Base-by-base conservation (phyloP, 2,113 vertebrate species). In the Vulpes lagopus region DNA sequence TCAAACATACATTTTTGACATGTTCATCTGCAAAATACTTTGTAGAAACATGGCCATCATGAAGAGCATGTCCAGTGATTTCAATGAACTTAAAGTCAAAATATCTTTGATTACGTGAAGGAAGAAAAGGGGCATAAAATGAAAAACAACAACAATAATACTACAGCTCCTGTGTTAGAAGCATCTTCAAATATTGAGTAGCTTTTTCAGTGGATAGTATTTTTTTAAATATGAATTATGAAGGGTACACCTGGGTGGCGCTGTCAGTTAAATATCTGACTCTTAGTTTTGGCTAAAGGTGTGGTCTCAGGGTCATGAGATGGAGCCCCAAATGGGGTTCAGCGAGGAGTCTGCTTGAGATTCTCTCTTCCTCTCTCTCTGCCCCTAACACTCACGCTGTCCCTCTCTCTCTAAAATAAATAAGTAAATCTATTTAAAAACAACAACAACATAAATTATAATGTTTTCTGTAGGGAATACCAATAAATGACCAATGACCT, bases 11-110 rank as follows among this genome's bases (percentile, higher is more conserved):
- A 73, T 80, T 78, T 97, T 60, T 91, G 49, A 87, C 53, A 74
- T 90, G 82, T 94, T 87, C 83, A 87, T 91, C 5, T 82, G 62
- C 23, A 95, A 85, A 95, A 80, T 71, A 9, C 32, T 69, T 65
- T 62, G 20, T 49, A 65, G 55, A 96, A 92, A 81, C 20, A 62
- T 11, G 35, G 23, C 6, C 60, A 6, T 53, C 35, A 2, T n/a
- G 23, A 83, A 73, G 74, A 84, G 59, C 1, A 30, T 7, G 19
- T 14, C 55, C n/a, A 64, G 79, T 62, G 53, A 64, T 85, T 79
- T n/a, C 38, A 17, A 62, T 86, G 22, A 86, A 82, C 51, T 32
- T 78, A 3, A 82, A 86, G 65, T 74, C 11, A 82, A 85, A 96
- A 80, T 55, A 82, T 17, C 5, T 25, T 27, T 27, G 38, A 38